Evolutionary conservation across 1,140 invertebrate genomes (phyloP), one percentile per base, ranked within the genome.

Genomic region (Oreohelix idahoensis): DNA sequence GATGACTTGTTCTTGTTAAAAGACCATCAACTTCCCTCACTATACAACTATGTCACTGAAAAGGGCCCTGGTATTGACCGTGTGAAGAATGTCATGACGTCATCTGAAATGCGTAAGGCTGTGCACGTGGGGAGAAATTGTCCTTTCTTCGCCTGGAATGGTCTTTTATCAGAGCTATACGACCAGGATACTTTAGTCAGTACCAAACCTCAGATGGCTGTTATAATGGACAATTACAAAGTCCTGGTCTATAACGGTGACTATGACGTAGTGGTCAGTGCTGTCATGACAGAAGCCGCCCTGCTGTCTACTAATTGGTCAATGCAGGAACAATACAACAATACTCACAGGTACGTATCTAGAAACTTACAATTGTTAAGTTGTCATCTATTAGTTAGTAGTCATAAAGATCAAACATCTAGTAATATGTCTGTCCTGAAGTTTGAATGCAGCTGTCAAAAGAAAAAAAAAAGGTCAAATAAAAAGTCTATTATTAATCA

Each of bases 161-260:
- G 8, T 13, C 4, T 2, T 2, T 36, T 78, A 17, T 78, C 10
- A 26, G 17, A 23, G 4, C 4, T 5, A 5, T 78, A 20, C 32
- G 45, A 23, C 4, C 32, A 38, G 29, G 76, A 78, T 17, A 1
- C 58, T 53, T 45, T 78, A 23, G n/a, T 29, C 0, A 78, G 32
- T 29, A 35, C 45, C 32, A 58, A 36, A 78, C 26, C 26, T 20
- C 32, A 78, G 35, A 23, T 78, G 32, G 76, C 76, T 13, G 53
- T 63, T 13, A 5, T 78, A 10, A 53, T 78, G 51, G 51, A 78
- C 49, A 78, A 78, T 39, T 78, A 78, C 49, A 78, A 78, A 58
- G 76, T 78, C 4, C 36, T 78, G 51, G 36, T 78, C 32, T 78
- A 53, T 42, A 78, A 29, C 8, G 76, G 76, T 53, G 76, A 78